A percentile compares a stretch with the other conserved stretches of the same genome.
Conservation (phyloP, 2,888 invertebrate species). For the Trichogramma dendrolimi region DNA sequence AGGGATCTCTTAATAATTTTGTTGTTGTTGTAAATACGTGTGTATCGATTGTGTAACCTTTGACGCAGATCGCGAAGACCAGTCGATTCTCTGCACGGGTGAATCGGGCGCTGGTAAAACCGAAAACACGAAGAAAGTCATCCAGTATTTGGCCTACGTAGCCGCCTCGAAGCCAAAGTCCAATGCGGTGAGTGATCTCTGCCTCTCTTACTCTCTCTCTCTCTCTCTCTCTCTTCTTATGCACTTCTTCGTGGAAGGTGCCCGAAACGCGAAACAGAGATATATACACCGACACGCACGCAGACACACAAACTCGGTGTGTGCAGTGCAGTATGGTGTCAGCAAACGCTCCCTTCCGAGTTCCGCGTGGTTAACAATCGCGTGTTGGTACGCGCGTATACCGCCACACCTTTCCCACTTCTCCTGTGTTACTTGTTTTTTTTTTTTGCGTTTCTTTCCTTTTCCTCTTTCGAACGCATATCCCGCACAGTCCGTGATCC, state of each 20-base stretch:
- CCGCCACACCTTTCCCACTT: no score
- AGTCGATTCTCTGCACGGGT: conserved; percentile 98
- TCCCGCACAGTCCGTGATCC: no score
- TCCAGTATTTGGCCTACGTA: conserved; percentile 98
- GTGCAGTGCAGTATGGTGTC: no score
- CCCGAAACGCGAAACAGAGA: neutral
- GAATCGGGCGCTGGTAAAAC: conserved; percentile 99
- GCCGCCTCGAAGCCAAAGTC: conserved; percentile 96
- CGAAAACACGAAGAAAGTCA: conserved; percentile 99
- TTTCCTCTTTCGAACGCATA: no score
- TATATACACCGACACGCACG: conserved; percentile 13
- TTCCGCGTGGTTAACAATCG: no score
- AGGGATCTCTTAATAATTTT: no score
- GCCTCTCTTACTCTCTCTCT: neutral
- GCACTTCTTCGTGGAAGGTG: neutral
- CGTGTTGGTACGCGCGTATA: no score
- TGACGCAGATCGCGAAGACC: conserved; percentile 93
- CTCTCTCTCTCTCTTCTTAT: neutral
- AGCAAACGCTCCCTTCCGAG: no score
- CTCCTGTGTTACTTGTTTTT: no score
- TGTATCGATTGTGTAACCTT: neutral
- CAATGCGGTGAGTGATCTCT: conserved; percentile 68
- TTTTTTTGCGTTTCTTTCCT: no score
- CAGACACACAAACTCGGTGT: conserved; percentile 3
- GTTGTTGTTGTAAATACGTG: no score